These are phyloP conservation scores for Bilobella aurantiaca DNA, from an alignment of 1,140 invertebrate genomes.

Conservation along the genomic window DNA sequence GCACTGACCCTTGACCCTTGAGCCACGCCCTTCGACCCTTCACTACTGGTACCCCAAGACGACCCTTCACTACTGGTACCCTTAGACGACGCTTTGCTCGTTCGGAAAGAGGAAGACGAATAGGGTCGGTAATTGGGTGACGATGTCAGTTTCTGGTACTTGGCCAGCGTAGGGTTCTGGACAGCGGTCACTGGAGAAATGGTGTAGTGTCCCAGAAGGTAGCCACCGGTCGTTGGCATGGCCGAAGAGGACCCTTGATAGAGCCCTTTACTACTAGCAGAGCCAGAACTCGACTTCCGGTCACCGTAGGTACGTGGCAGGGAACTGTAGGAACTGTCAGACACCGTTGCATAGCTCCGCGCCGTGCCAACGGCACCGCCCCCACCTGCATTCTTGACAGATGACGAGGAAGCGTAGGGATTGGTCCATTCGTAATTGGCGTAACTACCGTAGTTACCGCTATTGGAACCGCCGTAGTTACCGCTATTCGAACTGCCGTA, in stretches of 20 bases:
- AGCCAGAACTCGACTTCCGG: not conserved
- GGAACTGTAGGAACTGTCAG: not conserved
- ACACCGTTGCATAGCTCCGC: no score
- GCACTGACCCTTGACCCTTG: no score
- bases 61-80: not conserved
- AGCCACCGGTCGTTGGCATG: slow-evolving; percentile 15
- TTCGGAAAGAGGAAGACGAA: not conserved
- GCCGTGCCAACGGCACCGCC: not conserved
- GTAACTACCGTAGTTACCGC: no score
- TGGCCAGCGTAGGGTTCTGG: not conserved
- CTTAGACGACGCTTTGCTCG: not conserved
- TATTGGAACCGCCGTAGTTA: no score
- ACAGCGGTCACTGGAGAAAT: slow-evolving; percentile 14
- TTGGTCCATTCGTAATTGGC: no score
- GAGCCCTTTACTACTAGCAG: no score
- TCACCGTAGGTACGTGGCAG: slow-evolving; percentile 15
- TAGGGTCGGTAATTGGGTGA: not conserved
- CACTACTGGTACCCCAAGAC: no score
- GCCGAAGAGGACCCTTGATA: slow-evolving; percentile 13
- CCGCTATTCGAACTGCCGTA: no score
- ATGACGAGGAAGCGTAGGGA: slow-evolving; percentile 11
- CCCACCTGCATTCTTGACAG: not conserved
- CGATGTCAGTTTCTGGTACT: slow-evolving; percentile 5
- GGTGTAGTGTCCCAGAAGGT: slow-evolving; percentile 30
- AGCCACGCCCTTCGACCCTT: no score